phyloP scores from a whole-genome alignment of 2,888 invertebrate species.

The Lysandra bellargus region DNA sequence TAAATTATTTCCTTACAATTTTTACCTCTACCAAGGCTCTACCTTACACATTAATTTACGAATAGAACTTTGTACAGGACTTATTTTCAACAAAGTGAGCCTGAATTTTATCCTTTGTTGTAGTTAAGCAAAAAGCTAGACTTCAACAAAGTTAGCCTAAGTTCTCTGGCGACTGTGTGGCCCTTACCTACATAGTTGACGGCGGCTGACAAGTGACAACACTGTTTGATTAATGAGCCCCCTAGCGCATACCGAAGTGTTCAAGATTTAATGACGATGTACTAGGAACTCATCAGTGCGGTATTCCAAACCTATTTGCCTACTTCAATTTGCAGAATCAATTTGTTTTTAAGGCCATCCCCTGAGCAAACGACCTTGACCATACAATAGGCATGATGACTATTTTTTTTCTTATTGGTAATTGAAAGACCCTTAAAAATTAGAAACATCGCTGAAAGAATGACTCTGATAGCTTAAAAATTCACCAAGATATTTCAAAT shows the following conservation, averaged over 20 bases:
- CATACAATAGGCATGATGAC: too few species aligned
- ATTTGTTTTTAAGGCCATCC: not conserved
- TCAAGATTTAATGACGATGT: slow-evolving; percentile 17
- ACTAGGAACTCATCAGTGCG: slow-evolving; percentile 12
- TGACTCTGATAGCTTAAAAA: too few species aligned
- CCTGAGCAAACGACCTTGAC: too few species aligned
- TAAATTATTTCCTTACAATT: too few species aligned
- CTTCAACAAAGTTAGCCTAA: not conserved
- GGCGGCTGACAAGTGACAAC: not conserved
- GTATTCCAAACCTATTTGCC: slow-evolving; percentile 22
- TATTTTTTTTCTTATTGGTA: too few species aligned
- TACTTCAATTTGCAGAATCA: slow-evolving; percentile 2
- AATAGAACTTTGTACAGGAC: too few species aligned
- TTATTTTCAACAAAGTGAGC: not conserved
- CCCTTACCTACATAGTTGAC: not conserved
- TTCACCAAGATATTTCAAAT: too few species aligned
- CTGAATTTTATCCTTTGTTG: not conserved
- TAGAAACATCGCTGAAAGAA: too few species aligned
- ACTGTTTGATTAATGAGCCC: slow-evolving; percentile 7
- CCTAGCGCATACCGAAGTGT: slow-evolving; percentile 7
- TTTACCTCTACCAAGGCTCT: too few species aligned
- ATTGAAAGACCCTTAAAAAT: too few species aligned
- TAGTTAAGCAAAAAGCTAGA: too few species aligned
- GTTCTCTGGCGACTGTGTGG: not conserved
- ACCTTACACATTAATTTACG: too few species aligned